Evolutionary conservation across 2,888 invertebrate species (phyloP).

Genomic region (Apotomis turbidana): DNA sequence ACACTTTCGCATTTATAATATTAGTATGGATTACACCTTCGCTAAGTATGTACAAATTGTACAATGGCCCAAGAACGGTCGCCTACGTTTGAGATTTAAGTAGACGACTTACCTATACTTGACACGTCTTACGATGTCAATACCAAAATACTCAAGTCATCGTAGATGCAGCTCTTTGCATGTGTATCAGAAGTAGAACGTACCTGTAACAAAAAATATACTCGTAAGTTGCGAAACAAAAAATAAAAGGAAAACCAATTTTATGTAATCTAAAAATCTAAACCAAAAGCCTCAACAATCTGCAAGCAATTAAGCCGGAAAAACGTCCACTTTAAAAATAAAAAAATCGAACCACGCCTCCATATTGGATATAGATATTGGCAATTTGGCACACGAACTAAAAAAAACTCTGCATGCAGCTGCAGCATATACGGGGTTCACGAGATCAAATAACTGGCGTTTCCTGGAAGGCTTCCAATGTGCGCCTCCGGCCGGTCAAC

Average conservation of each 20-base stretch:
- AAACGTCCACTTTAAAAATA: slow-evolving; percentile 5
- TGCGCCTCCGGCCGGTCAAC: slow-evolving; percentile 1
- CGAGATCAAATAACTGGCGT: slow-evolving; percentile 22
- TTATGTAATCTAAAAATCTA: background rate
- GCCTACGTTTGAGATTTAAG: no score
- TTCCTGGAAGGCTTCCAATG: slow-evolving; percentile 28
- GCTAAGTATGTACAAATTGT: no score
- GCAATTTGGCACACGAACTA: slow-evolving; percentile 20
- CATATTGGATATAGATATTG: slow-evolving; percentile 26
- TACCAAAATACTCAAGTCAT: no score
- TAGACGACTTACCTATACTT: no score
- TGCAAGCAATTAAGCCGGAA: slow-evolving; percentile 3
- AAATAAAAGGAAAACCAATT: background rate
- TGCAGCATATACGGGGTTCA: background rate
- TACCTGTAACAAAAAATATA: slow-evolving; percentile 29
- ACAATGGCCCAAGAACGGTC: no score
- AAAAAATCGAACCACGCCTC: slow-evolving; percentile 7
- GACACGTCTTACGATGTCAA: no score
- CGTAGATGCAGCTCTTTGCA: no score
- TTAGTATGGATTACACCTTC: no score
- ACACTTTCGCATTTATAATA: no score
- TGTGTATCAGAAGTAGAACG: background rate
- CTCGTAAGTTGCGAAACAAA: background rate
- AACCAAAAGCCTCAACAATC: slow-evolving; percentile 6
- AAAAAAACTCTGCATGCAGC: slow-evolving; percentile 6